These are phyloP conservation scores for Hyperoplus immaculatus DNA, from an alignment of 2,797 vertebrate genomes.

Conservation along the genomic window DNA sequence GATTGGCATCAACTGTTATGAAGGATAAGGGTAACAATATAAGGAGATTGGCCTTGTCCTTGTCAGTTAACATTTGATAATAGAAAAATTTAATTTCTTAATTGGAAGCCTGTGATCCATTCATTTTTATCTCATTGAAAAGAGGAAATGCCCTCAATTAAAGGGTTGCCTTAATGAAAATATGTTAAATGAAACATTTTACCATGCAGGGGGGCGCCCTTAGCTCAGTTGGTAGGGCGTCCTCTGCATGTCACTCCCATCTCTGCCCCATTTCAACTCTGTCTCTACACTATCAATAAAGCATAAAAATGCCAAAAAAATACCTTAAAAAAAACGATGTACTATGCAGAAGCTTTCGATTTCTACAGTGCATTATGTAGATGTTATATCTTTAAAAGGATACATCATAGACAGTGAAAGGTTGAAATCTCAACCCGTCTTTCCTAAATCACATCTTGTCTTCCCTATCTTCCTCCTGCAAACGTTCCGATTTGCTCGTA, in stretches of 20 bases:
- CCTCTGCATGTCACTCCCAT: no score
- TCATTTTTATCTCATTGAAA: slow-evolving; percentile 34
- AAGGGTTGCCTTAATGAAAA: background rate
- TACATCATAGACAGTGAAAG: background rate
- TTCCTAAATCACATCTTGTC: slow-evolving; percentile 40
- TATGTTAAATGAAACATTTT: background rate
- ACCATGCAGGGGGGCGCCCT: no score
- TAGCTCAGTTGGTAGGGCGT: no score
- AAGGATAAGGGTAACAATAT: slow-evolving; percentile 29
- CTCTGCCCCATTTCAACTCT: no score
- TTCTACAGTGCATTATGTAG: slow-evolving; percentile 6
- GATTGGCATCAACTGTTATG: slow-evolving; percentile 45
- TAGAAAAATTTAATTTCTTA: slow-evolving; percentile 47
- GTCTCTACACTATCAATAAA: no score
- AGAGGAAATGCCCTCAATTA: background rate
- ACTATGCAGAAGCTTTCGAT: slow-evolving; percentile 8
- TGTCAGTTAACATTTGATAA: slow-evolving; percentile 42
- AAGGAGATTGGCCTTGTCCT: slow-evolving; percentile 2
- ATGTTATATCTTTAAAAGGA: background rate
- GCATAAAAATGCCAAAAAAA: no score
- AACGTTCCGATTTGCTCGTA: slow-evolving; percentile 26
- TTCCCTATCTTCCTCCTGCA: slow-evolving; percentile 26
- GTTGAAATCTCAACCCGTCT: slow-evolving; percentile 4
- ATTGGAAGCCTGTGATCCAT: slow-evolving; percentile 46
- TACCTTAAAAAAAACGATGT: background rate